phyloP scores from a whole-genome alignment of 2,888 invertebrate species.

The Ceraclea dissimilis region DNA sequence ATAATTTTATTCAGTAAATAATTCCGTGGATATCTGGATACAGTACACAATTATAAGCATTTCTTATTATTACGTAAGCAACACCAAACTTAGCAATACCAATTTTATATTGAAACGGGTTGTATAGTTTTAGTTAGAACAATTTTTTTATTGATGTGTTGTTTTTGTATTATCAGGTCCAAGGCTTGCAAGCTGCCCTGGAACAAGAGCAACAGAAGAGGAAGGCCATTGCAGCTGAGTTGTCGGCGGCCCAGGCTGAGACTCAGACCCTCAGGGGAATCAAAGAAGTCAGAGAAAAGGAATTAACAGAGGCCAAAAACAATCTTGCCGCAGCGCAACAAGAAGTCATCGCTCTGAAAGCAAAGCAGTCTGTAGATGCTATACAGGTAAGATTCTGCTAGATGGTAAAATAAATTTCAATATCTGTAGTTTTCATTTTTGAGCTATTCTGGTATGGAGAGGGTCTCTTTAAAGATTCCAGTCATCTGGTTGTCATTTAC shows the following conservation, averaged over 20 bases:
- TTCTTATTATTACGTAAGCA: too few species aligned
- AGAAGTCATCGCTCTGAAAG: conserved; percentile 19
- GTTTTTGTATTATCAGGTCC: conserved; percentile 40
- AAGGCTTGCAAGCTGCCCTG: conserved; percentile 74
- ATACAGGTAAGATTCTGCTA: conserved; percentile 17
- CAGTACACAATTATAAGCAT: too few species aligned
- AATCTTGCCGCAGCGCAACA: conserved; percentile 7
- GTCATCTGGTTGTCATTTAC: background rate
- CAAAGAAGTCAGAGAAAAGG: conserved; percentile 20
- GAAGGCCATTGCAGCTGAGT: conserved; percentile 72
- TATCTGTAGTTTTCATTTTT: background rate
- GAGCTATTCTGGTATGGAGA: too few species aligned
- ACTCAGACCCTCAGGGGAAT: conserved; percentile 34
- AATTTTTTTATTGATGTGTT: too few species aligned
- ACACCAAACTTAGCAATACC: too few species aligned
- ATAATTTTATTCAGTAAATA: too few species aligned
- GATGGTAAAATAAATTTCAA: too few species aligned
- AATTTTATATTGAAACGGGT: too few species aligned
- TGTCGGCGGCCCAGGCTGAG: conserved; percentile 48
- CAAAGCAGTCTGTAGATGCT: conserved; percentile 16
- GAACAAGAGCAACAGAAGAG: conserved; percentile 90
- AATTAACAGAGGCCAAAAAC: conserved; percentile 16
- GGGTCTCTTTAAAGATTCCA: background rate
- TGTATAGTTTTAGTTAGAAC: too few species aligned
- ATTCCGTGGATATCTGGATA: too few species aligned